Evolutionary conservation across 2,797 vertebrate species (phyloP).

Genomic region (Cossypha dichroa): DNA sequence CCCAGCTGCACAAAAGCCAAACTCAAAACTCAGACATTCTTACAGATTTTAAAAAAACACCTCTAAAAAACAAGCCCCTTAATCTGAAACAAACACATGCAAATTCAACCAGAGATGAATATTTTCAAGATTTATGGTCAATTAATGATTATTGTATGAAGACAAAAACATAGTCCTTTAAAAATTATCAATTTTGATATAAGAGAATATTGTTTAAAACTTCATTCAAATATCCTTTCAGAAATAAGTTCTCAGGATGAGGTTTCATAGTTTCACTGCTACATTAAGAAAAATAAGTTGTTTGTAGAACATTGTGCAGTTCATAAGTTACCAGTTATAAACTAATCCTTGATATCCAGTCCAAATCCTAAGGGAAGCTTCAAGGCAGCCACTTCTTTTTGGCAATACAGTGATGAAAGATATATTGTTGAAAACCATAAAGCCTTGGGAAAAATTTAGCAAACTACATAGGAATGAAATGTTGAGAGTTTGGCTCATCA

Average conservation of each 20-base stretch:
- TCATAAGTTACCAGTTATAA: conserved; percentile 78
- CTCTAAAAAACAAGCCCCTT: not conserved
- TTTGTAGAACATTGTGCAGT: conserved; percentile 73
- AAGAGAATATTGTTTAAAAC: conserved; percentile 28
- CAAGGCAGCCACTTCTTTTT: conserved; percentile 72
- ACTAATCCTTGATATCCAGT: conserved; percentile 75
- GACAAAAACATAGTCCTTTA: conserved; percentile 10
- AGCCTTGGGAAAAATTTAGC: conserved; percentile 76
- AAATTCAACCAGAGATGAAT: conserved; percentile 35
- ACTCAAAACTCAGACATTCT: conserved; percentile 30
- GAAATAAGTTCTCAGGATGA: conserved; percentile 57
- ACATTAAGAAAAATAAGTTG: conserved; percentile 78
- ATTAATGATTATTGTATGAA: conserved; percentile 1
- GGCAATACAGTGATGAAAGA: conserved; percentile 78
- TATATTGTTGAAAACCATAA: conserved; percentile 78
- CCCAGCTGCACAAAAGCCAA: conserved; percentile 35
- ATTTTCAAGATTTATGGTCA: conserved; percentile 20
- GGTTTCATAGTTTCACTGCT: conserved; percentile 65
- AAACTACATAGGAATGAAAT: conserved; percentile 76
- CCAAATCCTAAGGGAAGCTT: conserved; percentile 69
- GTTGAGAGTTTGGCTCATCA: conserved; percentile 73
- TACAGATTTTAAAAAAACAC: not conserved
- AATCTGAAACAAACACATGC: not conserved
- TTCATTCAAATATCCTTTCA: conserved; percentile 42
- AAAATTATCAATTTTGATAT: not conserved